Base-by-base conservation (phyloP, 2,113 vertebrate species). In the Xenopus laevis region DNA sequence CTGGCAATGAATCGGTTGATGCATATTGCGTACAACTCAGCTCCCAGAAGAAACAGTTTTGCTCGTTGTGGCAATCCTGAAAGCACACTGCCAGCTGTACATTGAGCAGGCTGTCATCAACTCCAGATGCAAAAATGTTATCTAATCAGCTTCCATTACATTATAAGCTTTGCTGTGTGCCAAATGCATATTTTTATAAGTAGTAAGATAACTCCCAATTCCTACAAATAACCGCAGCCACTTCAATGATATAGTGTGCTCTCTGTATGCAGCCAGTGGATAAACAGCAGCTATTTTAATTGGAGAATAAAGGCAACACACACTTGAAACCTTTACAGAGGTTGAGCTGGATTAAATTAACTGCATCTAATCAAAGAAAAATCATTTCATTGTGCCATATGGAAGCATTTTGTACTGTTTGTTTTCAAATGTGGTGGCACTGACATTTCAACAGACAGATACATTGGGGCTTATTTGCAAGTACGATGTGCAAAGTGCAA, bases 131-230 rank as follows among this genome's bases (percentile, higher is more conserved):
- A 11, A 23, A 58, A 77, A 63, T 81, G 44, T 57, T 63, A 78
- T 72, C 17, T 78, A 80, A 71, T 30, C 45, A 70, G 61, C 65
- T 63, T 30, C 57, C 2, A 77, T 27, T 65, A 58, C 10, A 45
- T 77, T 63, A 69, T 60, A 69, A 78, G 33, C 11, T 58, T 7
- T 0, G 59, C 46, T 23, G 47, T n/a, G n/a, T 71, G 65, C 50
- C 52, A 78, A 72, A 72, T 21, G 10, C 0, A 64, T 65, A 79
- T 74, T 61, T 72, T 53, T 65, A 17, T 55, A 68, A 68, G 67
- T 68, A 53, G 21, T 15, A 16, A 10, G 68, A 74, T 66, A 59
- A 74, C 33, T 33, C 18, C 15, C 44, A 23, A n/a, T 44, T 23
- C 52, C 33, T 59, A 1, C 16, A 71, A 50, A 59, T 47, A 61